Evolutionary conservation across 2,113 vertebrate species (phyloP), one percentile per base, ranked within the genome.

Genomic region (Entomyzon cyanotis): DNA sequence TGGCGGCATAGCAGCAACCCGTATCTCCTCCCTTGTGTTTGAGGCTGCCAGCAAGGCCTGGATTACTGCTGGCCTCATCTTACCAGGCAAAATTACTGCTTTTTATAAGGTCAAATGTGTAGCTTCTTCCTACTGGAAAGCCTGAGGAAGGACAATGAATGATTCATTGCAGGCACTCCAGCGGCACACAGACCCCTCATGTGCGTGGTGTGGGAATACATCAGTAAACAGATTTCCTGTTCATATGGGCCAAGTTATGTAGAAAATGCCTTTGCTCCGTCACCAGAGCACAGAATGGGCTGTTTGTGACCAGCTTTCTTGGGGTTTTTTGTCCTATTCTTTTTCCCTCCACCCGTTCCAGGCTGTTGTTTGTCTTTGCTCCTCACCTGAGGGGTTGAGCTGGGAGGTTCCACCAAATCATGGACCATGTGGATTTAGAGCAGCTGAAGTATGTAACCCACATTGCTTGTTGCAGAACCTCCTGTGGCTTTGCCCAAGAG

Each of bases 61-160:
- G 55, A 7, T 82, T 86, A 33, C 78, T 63, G 78, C 93, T 87
- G 89, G 69, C 90, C 41, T 41, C 79, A 14, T 96, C 65, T 81
- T 64, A 84, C 60, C 84, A 83, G 80, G 88, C 88, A 82, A 67
- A 95, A 87, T 78, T 49, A 71, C 10, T 81, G 69, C 71, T 85
- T 95, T 95, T 95, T 69, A 64, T 85, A 94, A 94, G 95, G 95
- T 96, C 89, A 95, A 52, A 95, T 84, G 85, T 94, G 94, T 90
- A 94, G 96, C 87, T 94, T 94, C 94, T 96, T 94, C 96, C 95
- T 96, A 70, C 89, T 91, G 93, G 93, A 94, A 95, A 79, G 89
- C 83, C 65, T 79, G 76, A 69, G 87, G 83, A 93, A 74, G 74
- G 76, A 96, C 92, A 96, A 73, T 91, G 89, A 62, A 56, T 94